Percentiles rank a stretch among this genome's conserved stretches.
These are phyloP conservation scores for Maccullochella peelii DNA, from an alignment of 2,113 vertebrate genomes.

Conservation along the genomic window DNA sequence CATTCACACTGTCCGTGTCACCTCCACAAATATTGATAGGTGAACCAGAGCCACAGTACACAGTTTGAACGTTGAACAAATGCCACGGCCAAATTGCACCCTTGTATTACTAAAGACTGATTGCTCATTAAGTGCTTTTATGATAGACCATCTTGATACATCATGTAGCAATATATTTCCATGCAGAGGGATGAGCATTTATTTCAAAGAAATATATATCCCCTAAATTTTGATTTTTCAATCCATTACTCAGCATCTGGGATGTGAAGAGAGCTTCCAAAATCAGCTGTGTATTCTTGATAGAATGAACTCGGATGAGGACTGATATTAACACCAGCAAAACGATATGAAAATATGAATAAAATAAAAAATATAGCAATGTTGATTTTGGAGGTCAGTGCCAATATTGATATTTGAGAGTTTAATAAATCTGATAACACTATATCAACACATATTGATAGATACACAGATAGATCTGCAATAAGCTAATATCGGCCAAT, in stretches of 20 bases:
- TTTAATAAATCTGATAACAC: not conserved
- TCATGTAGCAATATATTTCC: not conserved
- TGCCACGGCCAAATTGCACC: not conserved
- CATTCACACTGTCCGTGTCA: constrained; percentile 27
- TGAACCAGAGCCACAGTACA: constrained; percentile 26
- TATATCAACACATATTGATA: not conserved
- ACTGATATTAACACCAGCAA: not conserved
- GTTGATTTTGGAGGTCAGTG: not conserved
- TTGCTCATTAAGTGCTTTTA: constrained; percentile 8
- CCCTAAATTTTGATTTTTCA: not conserved
- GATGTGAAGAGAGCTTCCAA: not conserved
- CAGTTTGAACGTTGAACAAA: constrained; percentile 19
- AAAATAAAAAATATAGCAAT: not conserved
- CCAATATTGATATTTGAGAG: not conserved
- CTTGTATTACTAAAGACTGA: constrained; percentile 3
- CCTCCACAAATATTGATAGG: constrained; percentile 52
- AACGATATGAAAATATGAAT: not conserved
- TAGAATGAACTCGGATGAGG: not conserved
- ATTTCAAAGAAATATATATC: not conserved
- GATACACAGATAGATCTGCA: not conserved
- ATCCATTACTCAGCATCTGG: not conserved
- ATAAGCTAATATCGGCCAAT: not conserved
- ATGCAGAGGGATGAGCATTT: not conserved
- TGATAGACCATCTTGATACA: not conserved
- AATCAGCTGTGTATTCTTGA: not conserved